Conservation (phyloP, 2,888 invertebrate genomes). For the Aricia artaxerxes region DNA sequence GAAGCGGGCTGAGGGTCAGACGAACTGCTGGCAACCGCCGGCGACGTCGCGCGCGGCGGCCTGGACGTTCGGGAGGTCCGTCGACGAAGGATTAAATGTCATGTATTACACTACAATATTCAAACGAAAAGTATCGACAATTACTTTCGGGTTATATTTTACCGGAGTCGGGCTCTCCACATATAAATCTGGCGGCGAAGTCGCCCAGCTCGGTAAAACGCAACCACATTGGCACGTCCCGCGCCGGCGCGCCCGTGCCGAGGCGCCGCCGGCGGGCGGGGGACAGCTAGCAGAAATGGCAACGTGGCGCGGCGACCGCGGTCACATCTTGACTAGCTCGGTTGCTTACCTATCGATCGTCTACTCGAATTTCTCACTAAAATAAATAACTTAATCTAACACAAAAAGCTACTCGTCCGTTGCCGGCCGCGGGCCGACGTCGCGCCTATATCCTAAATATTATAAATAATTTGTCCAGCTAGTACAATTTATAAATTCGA, state of each 20-base stretch:
- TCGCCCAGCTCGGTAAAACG: background rate
- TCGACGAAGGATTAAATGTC: slow-evolving; percentile 1
- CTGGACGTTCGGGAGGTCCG: background rate
- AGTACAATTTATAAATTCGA: slow-evolving; percentile 62
- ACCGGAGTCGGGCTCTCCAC: background rate
- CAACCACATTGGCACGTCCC: slow-evolving; percentile 22
- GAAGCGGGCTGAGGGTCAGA: background rate
- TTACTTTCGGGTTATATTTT: slow-evolving; percentile 3
- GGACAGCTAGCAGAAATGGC: slow-evolving; percentile 66
- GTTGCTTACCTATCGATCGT: slow-evolving; percentile 71
- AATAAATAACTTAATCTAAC: slow-evolving; percentile 76
- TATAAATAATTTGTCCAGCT: slow-evolving; percentile 77
- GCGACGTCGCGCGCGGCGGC: background rate
- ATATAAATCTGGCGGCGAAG: background rate
- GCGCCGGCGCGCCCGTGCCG: background rate
- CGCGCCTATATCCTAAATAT: slow-evolving; percentile 54
- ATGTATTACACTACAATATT: slow-evolving; percentile 12
- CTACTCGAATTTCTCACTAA: slow-evolving; percentile 70
- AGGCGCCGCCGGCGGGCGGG: slow-evolving; percentile 9
- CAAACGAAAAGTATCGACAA: slow-evolving; percentile 14
- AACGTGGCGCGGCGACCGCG: slow-evolving; percentile 58
- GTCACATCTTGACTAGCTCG: slow-evolving; percentile 74
- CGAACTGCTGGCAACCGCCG: background rate
- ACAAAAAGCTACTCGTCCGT: slow-evolving; percentile 52
- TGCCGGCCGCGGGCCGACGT: slow-evolving; percentile 40